These are phyloP conservation scores for Chrysemys picta DNA, from an alignment of 2,113 vertebrate genomes.

Conservation along the genomic window DNA sequence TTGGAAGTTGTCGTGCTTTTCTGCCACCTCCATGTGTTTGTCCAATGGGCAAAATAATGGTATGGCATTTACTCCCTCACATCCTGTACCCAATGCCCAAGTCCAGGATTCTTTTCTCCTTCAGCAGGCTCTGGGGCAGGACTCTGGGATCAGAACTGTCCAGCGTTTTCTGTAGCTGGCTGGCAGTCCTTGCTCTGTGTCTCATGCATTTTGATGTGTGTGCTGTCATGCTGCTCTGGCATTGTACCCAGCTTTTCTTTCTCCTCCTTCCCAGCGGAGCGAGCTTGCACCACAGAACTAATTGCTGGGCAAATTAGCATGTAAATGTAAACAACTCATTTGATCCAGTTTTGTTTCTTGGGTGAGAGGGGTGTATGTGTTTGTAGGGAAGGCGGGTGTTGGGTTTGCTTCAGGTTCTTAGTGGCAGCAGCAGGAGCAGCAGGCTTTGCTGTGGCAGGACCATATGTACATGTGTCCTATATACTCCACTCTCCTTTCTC, in stretches of 20 bases:
- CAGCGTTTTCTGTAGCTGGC: background rate
- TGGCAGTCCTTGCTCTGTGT: background rate
- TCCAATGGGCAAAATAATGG: too few relatives aligned
- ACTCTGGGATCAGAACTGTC: background rate
- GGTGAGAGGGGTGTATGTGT: background rate
- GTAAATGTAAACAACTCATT: background rate
- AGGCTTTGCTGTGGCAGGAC: background rate
- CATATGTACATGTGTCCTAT: background rate
- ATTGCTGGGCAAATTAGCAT: background rate
- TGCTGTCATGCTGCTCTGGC: background rate
- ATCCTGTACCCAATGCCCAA: background rate
- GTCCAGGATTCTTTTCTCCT: background rate
- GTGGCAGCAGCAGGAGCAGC: background rate
- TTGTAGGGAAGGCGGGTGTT: background rate
- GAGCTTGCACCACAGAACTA: background rate
- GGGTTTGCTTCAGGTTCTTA: background rate
- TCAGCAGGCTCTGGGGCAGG: background rate
- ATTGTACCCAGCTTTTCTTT: background rate
- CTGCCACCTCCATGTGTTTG: background rate
- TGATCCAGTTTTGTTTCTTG: background rate
- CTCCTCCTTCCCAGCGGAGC: background rate
- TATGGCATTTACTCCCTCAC: too few relatives aligned
- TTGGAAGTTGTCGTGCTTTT: background rate
- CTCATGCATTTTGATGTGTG: background rate
- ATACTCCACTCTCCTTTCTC: background rate